Conservation (phyloP, 2,113 vertebrate species). For the Esox niger region DNA sequence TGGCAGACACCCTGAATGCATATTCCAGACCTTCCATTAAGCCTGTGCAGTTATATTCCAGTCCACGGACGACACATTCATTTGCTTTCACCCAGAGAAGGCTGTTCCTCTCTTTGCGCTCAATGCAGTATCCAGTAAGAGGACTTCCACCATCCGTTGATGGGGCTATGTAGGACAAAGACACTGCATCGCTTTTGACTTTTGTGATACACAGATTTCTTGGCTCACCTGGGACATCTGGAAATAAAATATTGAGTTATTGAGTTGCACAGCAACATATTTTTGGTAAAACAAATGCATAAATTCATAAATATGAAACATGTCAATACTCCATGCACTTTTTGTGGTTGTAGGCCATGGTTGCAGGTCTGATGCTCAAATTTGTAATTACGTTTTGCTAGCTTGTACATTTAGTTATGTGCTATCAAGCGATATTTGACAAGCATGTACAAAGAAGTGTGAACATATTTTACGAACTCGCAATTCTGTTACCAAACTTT, state of each 20-base stretch:
- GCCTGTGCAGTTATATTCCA: conserved; percentile 88
- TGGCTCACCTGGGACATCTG: conserved; percentile 94
- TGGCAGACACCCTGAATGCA: conserved; percentile 90
- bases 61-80: conserved; percentile 83
- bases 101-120: conserved; percentile 97
- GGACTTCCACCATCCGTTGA: conserved; percentile 90
- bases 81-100: conserved; percentile 93
- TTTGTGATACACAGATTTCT: conserved; percentile 87
- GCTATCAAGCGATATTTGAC: too few relatives aligned
- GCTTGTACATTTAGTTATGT: too few relatives aligned
- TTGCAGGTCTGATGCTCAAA: too few relatives aligned
- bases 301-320: too few relatives aligned
- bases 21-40: conserved; percentile 95
- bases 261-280: not conserved
- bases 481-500: too few relatives aligned
- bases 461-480: too few relatives aligned
- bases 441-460: too few relatives aligned
- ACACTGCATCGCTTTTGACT: conserved; percentile 90
- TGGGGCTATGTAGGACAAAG: conserved; percentile 91
- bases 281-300: not conserved
- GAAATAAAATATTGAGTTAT: conserved; percentile 14
- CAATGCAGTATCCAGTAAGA: conserved; percentile 88
- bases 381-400: too few relatives aligned
- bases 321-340: too few relatives aligned
- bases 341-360: too few relatives aligned